Base-by-base conservation (phyloP, 2,113 vertebrate species). In the Aphyosemion australe region DNA sequence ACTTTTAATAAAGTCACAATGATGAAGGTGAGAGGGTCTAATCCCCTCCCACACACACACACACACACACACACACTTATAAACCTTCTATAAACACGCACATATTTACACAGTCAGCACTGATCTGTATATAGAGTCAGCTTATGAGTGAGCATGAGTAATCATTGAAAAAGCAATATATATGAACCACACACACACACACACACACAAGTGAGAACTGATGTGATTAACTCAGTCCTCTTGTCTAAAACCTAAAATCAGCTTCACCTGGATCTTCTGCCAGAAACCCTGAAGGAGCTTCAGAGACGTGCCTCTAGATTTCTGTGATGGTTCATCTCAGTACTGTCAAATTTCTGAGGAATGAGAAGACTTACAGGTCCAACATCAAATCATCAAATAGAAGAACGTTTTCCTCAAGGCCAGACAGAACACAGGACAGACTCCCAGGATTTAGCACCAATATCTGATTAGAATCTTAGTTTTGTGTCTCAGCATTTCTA, bases 11-110 rank as follows among this genome's bases (percentile, higher is more conserved):
- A 93, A 94, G 88, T 90, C 94, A 89, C 84, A 91, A 90, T 91
- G 92, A 92, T 91, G 92, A 94, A 93, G 92, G 93, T 93, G 93
- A 93, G 88, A 93, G 88, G 92, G 91, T 92, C 92, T 91, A 93
- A 95, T 94, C 94, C 92, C 92, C 91, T 90, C 92, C 14, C 72
- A 67, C 73, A 69, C 74, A 84, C 55, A 76, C 78, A 90, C 31
- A 56, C 11, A 67, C 31, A 37, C 72, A 84, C 55, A 76, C 77
- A 67, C 20, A 81, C 47, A 76, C 80, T 89, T 19, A 63, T 15
- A 69, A 66, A 72, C 48, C 72, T 43, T 65, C 61, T 62, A 58
- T 62, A 76, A 65, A 71, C 62, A 72, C 67, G 72, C 53, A 62
- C 67, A 77, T 64, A 50, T 43, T 20, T 31, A 59, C 61, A 76